Evolutionary conservation across 2,797 vertebrate species (phyloP).

Genomic region (Cyprinella venusta): DNA sequence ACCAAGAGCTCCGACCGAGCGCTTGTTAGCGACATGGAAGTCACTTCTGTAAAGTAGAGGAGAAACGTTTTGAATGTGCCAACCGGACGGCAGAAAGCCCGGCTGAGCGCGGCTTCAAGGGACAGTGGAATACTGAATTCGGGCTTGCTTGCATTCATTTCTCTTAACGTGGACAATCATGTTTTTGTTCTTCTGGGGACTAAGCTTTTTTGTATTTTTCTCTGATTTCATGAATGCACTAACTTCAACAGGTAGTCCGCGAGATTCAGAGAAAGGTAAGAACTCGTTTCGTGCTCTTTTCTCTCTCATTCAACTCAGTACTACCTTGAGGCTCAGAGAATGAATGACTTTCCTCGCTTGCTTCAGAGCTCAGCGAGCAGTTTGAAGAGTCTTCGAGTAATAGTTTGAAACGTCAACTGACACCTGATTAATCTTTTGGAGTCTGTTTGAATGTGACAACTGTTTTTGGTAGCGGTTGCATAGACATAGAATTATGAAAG

Average conservation of each 20-base stretch:
- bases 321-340: constrained; percentile 62
- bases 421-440: not conserved
- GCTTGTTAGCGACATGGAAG: constrained; percentile 70
- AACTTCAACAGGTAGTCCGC: constrained; percentile 78
- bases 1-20: constrained; percentile 76
- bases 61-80: constrained; percentile 77
- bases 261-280: constrained; percentile 89
- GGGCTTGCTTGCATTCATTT: constrained; percentile 69
- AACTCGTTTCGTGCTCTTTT: constrained; percentile 46
- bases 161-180: constrained; percentile 84
- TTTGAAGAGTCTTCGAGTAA: constrained; percentile 42
- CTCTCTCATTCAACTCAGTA: constrained; percentile 31
- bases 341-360: constrained; percentile 74
- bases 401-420: not conserved
- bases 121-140: constrained; percentile 67
- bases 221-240: constrained; percentile 80
- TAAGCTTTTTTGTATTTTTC: constrained; percentile 82
- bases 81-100: constrained; percentile 59
- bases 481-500: not conserved
- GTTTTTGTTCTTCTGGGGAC: constrained; percentile 89
- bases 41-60: constrained; percentile 70
- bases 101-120: constrained; percentile 50
- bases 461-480: too few species aligned
- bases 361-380: constrained; percentile 60
- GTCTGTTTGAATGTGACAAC: not conserved